Percentiles rank a stretch among this genome's conserved stretches.
phyloP scores from a whole-genome alignment of 2,113 vertebrate species.

The Varanus salvator region DNA sequence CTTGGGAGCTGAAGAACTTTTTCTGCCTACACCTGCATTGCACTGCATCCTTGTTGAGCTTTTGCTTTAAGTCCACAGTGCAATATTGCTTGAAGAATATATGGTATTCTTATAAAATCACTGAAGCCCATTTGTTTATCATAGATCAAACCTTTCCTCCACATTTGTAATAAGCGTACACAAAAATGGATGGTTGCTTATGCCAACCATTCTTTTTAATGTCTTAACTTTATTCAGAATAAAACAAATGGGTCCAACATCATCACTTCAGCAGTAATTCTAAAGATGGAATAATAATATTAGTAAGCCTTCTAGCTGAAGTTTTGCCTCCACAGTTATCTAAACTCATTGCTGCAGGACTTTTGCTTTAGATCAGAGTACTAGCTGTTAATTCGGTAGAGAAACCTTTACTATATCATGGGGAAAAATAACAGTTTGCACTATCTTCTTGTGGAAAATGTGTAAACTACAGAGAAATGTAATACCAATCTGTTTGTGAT shows the following conservation, averaged over 20 bases:
- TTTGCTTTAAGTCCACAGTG: not conserved
- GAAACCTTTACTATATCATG: not conserved
- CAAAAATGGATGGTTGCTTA: not conserved
- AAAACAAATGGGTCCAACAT: not conserved
- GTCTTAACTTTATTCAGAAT: not conserved
- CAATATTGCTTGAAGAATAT: not conserved
- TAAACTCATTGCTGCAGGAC: conserved; percentile 28
- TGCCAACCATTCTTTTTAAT: conserved; percentile 2
- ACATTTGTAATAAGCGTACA: not conserved
- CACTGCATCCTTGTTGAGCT: not conserved
- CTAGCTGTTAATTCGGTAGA: conserved; percentile 13
- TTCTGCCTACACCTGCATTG: too few species aligned
- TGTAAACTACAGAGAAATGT: not conserved
- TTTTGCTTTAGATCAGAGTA: conserved; percentile 18
- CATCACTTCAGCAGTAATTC: not conserved
- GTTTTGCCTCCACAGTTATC: not conserved
- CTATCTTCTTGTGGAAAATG: conserved; percentile 7
- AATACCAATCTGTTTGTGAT: conserved; percentile 27
- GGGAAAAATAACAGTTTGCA: not conserved
- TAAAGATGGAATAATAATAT: not conserved
- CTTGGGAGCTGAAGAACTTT: too few species aligned
- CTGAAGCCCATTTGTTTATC: not conserved
- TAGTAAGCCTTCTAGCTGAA: conserved; percentile 7
- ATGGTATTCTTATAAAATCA: not conserved
- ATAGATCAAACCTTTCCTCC: not conserved